Conservation (phyloP, 2,888 invertebrate genomes). For the Lamproptera curius region DNA sequence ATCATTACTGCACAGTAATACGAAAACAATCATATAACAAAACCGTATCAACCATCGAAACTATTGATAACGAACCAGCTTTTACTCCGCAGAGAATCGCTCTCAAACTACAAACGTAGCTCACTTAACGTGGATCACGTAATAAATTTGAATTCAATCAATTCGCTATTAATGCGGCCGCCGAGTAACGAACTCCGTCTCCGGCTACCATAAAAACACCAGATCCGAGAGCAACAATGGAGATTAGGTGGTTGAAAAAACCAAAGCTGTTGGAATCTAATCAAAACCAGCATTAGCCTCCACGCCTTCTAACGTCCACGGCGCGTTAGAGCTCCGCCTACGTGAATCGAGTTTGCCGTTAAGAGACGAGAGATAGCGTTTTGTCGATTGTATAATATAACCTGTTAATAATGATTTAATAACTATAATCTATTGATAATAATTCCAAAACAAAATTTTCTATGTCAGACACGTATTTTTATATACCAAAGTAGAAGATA, state of each 20-base stretch:
- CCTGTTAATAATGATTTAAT: no score
- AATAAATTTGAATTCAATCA: constrained; percentile 33
- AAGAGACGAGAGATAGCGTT: constrained; percentile 37
- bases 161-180: constrained; percentile 26
- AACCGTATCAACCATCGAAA: no score
- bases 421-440: no score
- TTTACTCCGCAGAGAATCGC: no score
- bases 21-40: no score
- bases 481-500: no score
- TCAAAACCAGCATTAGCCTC: constrained; percentile 56
- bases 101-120: constrained; percentile 11
- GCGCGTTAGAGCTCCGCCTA: constrained; percentile 46
- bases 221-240: constrained; percentile 39
- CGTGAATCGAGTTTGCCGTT: constrained; percentile 21
- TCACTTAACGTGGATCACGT: constrained; percentile 12
- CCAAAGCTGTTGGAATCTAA: constrained; percentile 63
- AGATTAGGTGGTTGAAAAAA: constrained; percentile 53
- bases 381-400: no score
- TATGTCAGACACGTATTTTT: no score
- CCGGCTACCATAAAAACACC: constrained; percentile 32
- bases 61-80: no score
- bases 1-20: no score
- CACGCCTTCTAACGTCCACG: constrained; percentile 51
- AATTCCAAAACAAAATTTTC: no score
- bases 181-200: constrained; percentile 30